phyloP scores from a whole-genome alignment of 1,140 invertebrate species.

The Heterodera schachtii region DNA sequence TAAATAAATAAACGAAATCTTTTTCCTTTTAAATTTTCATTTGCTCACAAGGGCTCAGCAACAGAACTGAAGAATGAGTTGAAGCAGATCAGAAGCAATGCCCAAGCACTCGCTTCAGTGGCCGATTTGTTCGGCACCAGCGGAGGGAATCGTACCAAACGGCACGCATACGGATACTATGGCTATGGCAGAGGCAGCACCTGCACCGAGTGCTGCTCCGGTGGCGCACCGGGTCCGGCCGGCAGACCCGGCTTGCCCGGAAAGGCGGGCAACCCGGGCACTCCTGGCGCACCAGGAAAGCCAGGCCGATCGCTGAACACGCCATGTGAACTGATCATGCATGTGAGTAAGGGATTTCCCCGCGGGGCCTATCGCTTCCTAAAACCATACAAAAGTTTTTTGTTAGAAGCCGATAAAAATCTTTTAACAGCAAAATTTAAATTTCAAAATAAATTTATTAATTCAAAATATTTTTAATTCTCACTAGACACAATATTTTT shows the following conservation, averaged over 20 bases:
- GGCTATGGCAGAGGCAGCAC: too few species aligned
- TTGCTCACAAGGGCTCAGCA: slow-evolving; percentile 63
- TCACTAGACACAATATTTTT: too few species aligned
- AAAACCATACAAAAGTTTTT: too few species aligned
- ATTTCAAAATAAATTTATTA: too few species aligned
- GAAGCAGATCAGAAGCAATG: slow-evolving; percentile 51
- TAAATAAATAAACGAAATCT: too few species aligned
- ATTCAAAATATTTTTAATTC: too few species aligned
- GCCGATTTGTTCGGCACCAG: not conserved
- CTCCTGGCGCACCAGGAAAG: not conserved
- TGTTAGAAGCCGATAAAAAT: too few species aligned
- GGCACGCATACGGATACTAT: not conserved
- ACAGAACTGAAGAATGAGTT: slow-evolving; percentile 64
- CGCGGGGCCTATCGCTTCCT: too few species aligned
- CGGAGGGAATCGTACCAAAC: not conserved
- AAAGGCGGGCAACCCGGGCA: not conserved
- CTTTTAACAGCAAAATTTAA: too few species aligned
- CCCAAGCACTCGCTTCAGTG: not conserved
- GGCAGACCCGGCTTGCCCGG: too few species aligned
- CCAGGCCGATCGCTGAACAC: not conserved
- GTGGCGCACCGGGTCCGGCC: not conserved
- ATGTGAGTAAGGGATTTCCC: too few species aligned
- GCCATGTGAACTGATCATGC: not conserved
- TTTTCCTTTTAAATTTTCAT: too few species aligned
- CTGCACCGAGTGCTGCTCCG: not conserved